A percentile compares a stretch with the other conserved stretches of the same genome.
Evolutionary conservation across 2,797 vertebrate species (phyloP).

Genomic region (Coranthus polyacanthus): DNA sequence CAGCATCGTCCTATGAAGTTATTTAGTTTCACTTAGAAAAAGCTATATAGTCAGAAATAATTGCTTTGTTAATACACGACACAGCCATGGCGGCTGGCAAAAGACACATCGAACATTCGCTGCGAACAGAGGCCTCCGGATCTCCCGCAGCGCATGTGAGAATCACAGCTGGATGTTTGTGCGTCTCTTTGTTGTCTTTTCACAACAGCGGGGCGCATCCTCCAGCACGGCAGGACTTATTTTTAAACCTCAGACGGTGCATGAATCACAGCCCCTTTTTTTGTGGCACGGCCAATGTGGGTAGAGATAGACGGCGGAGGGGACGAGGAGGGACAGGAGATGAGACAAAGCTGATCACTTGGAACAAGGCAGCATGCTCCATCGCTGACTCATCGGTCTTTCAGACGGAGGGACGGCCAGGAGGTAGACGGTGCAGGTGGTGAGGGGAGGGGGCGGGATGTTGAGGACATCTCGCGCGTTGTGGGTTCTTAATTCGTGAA

Average conservation of each 20-base stretch:
- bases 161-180: constrained; percentile 19
- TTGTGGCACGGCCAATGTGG: constrained; percentile 42
- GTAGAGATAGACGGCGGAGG: constrained; percentile 32
- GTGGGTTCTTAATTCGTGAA: too few relatives aligned
- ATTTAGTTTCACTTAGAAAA: too few relatives aligned
- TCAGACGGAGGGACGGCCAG: constrained; percentile 26
- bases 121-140: constrained; percentile 12
- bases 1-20: too few relatives aligned
- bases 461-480: constrained; percentile 60
- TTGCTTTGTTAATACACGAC: not conserved
- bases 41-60: not conserved
- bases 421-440: not conserved
- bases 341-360: constrained; percentile 60
- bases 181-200: constrained; percentile 45
- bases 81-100: not conserved
- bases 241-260: constrained; percentile 60
- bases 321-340: constrained; percentile 45
- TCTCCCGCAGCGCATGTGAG: constrained; percentile 14
- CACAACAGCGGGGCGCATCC: constrained; percentile 37
- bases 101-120: constrained; percentile 1
- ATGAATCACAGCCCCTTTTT: constrained; percentile 70
- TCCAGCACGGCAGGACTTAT: constrained; percentile 48
- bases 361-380: constrained; percentile 41
- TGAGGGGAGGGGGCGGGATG: constrained; percentile 13
- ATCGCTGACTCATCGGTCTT: constrained; percentile 73